Conservation (phyloP, 1,140 invertebrate genomes). For the Drosophila melanica region DNA sequence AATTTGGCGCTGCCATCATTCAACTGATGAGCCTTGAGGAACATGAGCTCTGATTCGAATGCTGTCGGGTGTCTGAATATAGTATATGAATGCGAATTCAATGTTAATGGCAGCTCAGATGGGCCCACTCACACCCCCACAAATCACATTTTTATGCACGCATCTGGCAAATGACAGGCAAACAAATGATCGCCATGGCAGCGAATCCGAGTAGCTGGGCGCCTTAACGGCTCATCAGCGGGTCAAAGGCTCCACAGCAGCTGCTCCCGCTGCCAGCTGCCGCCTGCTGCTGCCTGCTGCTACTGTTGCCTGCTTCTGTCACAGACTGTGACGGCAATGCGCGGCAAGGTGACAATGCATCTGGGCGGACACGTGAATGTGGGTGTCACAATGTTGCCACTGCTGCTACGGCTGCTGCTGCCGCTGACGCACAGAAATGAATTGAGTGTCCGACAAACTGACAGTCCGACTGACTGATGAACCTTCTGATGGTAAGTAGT, state of each 20-base stretch:
- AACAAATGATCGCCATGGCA: constrained; percentile 50
- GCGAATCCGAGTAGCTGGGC: not conserved
- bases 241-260: not conserved
- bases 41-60: constrained; percentile 4
- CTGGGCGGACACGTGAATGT: constrained; percentile 7
- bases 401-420: not conserved
- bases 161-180: constrained; percentile 66
- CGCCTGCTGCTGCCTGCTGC: not conserved
- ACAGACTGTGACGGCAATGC: not conserved
- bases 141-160: constrained; percentile 35
- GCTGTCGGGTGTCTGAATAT: not conserved
- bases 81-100: constrained; percentile 17
- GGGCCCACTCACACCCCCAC: not conserved
- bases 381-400: constrained; percentile 1
- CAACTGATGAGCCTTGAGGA: not conserved
- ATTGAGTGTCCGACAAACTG: constrained; percentile 6
- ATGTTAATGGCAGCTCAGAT: constrained; percentile 32
- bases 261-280: not conserved
- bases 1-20: not conserved
- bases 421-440: constrained; percentile 6
- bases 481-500: not conserved
- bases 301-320: not conserved
- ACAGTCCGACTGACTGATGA: constrained; percentile 3
- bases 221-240: constrained; percentile 32
- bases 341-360: constrained; percentile 18